Evolutionary conservation across 1,140 invertebrate genomes (phyloP), one percentile per base, ranked within the genome.

Genomic region (Drosophila watanabei): DNA sequence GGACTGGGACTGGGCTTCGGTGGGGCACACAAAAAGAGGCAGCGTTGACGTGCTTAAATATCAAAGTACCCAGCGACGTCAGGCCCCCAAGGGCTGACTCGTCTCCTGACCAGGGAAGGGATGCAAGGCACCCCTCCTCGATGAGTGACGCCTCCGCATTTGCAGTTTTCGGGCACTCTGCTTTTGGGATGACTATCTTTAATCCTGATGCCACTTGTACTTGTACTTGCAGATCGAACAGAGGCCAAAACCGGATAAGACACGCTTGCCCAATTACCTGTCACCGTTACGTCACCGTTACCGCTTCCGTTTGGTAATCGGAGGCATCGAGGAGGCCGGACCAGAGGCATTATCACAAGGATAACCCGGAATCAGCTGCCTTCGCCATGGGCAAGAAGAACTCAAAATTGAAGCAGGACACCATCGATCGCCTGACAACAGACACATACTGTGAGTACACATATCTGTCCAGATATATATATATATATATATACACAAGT

Each of bases 371-470:
- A 79, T 13, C 45, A 33, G 89, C 58, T 33, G 88, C 58, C 63
- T 35, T 63, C 58, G 24, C 93, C 75, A 97, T 97, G 96, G 97
- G 96, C 82, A 98, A 98, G 95, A 97, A 98, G 94, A 98, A 98
- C 93, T 98, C 97, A 20, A 98, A 98, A 94, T 95, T 98, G 92
- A 98, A 98, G 95, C 97, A 97, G 93, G 97, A 98, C 93, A 98
- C 97, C 70, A 98, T 98, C 93, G 97, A 98, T 94, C 95, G 97
- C 80, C 95, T 98, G 59, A 97, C 96, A 79, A 97, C 95, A 49
- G 97, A 97, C 82, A 98, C 97, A 76, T 98, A 98, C 94, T 98
- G 97, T 98, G 94, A 98, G 97, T 97, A 16, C 24, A 11, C 49
- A 39, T 28, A 20, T 33, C 32, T 9, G 51, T 24, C 39, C 18